Evolutionary conservation across 2,113 vertebrate species (phyloP), one percentile per base, ranked within the genome.

Genomic region (Oreochromis aureus): DNA sequence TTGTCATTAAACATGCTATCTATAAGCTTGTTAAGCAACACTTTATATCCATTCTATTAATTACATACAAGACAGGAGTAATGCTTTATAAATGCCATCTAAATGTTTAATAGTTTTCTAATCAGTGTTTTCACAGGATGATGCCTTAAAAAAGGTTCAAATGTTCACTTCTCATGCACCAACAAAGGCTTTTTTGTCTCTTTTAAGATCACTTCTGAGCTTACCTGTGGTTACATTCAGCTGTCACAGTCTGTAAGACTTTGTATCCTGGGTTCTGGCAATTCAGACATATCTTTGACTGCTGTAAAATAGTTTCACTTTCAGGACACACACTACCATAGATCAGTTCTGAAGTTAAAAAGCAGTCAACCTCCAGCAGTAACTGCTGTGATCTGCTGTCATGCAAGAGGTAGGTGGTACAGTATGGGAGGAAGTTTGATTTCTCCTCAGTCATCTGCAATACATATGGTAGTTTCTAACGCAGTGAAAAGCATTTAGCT

Each of bases 341-440:
- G 55, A 89, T 89, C 69, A 59, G 46, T 22, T 44, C 54, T n/a
- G 58, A 54, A 27, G 84, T 30, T 41, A 80, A 87, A 46, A 86
- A 79, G 87, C 83, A 91, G 84, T 82, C 83, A 86, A 13, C 39
- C 34, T 78, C 32, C 36, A 80, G 82, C 82, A 88, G 82, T 39
- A 59, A 63, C 79, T 34, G 51, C 18, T 13, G 61, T 71, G 86
- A 82, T 79, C 39, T 19, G 54, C 73, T 87, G 81, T 89, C 81
- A 80, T 79, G 44, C 48, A 41, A 9, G 18, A 53, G 36, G 66
- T 78, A 63, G 90, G 54, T 48, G 85, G 89, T 41, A 22, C 36
- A 51, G 30, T 10, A 53, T 8, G 22, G 55, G 56, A 80, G 59
- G 34, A 27, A 39, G 82, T 46, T 61, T 73, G 19, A 81, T 41